Evolutionary conservation across 2,113 vertebrate species (phyloP).

Genomic region (Shinisaurus crocodilurus): DNA sequence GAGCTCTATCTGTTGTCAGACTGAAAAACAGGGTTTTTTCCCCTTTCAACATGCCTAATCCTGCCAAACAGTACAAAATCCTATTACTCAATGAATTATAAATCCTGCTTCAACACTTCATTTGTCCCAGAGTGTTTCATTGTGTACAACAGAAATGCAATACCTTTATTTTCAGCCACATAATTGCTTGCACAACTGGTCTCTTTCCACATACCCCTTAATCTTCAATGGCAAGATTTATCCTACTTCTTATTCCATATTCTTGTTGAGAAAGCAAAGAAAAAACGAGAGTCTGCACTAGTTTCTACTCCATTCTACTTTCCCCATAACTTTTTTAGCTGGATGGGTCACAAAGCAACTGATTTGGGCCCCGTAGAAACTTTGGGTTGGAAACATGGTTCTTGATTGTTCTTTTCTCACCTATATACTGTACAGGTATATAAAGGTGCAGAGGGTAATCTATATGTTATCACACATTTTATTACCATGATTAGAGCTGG

Average conservation of each 20-base stretch:
- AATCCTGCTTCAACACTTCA: slow-evolving; percentile 79
- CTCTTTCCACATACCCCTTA: slow-evolving; percentile 19
- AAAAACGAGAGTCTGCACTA: neutral
- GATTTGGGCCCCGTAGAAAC: neutral
- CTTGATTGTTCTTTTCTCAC: neutral
- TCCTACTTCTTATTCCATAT: neutral
- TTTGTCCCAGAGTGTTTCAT: slow-evolving; percentile 71
- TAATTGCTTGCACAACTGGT: neutral
- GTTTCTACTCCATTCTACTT: neutral
- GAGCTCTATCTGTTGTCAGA: slow-evolving; percentile 73
- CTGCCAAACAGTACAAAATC: slow-evolving; percentile 88
- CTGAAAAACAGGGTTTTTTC: slow-evolving; percentile 79
- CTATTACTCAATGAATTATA: slow-evolving; percentile 88
- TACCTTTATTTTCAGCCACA: slow-evolving; percentile 64
- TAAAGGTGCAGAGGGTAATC: neutral
- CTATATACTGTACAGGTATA: neutral
- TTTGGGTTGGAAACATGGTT: neutral
- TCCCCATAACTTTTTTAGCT: neutral
- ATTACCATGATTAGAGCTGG: neutral
- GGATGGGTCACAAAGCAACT: neutral
- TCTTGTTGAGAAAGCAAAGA: slow-evolving; percentile 17
- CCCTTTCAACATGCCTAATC: slow-evolving; percentile 84
- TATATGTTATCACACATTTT: neutral
- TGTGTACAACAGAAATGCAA: slow-evolving; percentile 67
- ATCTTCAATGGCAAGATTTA: slow-evolving; percentile 35